Evolutionary conservation across 2,113 vertebrate genomes (phyloP).

Genomic region (Leptobrachium leishanense): DNA sequence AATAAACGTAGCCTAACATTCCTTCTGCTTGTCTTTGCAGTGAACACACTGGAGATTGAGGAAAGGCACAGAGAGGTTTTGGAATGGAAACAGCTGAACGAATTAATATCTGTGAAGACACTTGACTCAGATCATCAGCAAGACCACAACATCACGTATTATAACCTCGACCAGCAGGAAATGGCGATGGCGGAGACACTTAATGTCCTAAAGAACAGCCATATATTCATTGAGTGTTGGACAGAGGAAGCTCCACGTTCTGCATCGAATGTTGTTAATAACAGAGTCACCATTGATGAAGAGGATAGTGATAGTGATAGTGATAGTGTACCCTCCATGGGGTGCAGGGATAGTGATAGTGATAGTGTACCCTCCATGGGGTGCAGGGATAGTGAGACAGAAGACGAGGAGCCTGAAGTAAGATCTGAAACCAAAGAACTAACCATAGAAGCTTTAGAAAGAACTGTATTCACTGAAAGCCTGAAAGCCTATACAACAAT

Average conservation of each 20-base stretch:
- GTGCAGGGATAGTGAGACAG: too few relatives aligned
- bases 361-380: too few relatives aligned
- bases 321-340: too few relatives aligned
- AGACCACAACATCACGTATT: conserved; percentile 64
- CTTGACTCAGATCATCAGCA: background rate
- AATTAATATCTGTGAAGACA: conserved; percentile 59
- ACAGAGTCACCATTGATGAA: too few relatives aligned
- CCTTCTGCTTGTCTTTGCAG: conserved; percentile 58
- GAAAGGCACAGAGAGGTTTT: conserved; percentile 61
- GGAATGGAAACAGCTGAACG: conserved; percentile 49
- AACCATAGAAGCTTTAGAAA: conserved; percentile 40
- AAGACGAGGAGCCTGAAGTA: background rate
- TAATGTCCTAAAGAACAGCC: conserved; percentile 67
- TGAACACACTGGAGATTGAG: conserved; percentile 65
- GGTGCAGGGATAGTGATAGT: too few relatives aligned
- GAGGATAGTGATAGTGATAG: too few relatives aligned
- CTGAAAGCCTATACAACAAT: conserved; percentile 56
- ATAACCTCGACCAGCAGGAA: conserved; percentile 63
- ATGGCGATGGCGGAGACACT: conserved; percentile 61
- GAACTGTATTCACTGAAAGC: conserved; percentile 63
- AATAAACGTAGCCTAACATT: too few relatives aligned
- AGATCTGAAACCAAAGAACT: conserved; percentile 24
- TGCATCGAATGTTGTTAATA: background rate
- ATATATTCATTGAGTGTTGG: conserved; percentile 79
- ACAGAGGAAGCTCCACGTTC: conserved; percentile 53